Percentiles rank a stretch among this genome's conserved stretches.
These are phyloP conservation scores for Ips nitidus DNA, from an alignment of 1,140 invertebrate genomes.

Conservation along the genomic window DNA sequence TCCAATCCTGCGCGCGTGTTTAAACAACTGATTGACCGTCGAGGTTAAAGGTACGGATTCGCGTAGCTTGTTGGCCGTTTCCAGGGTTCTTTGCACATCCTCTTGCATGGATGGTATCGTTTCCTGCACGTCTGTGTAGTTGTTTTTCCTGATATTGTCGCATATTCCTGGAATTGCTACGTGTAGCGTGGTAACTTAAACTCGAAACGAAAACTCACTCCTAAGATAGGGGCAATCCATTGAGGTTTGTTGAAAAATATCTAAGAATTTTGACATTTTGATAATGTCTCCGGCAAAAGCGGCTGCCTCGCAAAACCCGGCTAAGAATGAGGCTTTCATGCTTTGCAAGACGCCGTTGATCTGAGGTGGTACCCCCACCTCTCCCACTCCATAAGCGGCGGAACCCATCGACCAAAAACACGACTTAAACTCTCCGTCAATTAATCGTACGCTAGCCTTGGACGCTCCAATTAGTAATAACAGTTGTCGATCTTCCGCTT, in stretches of 20 bases:
- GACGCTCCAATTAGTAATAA: conserved; percentile 64
- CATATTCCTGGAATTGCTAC: conserved; percentile 83
- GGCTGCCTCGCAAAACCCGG: conserved; percentile 87
- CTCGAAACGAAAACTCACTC: conserved; percentile 74
- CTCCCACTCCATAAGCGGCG: conserved; percentile 67
- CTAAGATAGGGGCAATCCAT: conserved; percentile 77
- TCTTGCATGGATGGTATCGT: conserved; percentile 91
- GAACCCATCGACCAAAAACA: conserved; percentile 76
- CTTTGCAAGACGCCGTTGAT: conserved; percentile 88
- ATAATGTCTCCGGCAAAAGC: conserved; percentile 75
- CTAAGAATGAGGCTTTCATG: conserved; percentile 65
- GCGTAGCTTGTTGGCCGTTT: conserved; percentile 83
- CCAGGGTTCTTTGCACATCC: conserved; percentile 83
- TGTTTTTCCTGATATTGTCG: conserved; percentile 70
- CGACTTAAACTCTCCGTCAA: not conserved
- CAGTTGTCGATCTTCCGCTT: conserved; percentile 85
- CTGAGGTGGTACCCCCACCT: conserved; percentile 71
- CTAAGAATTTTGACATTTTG: not conserved
- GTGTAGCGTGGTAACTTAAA: conserved; percentile 66
- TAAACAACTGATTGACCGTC: conserved; percentile 92
- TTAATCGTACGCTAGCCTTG: not conserved
- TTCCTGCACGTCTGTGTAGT: conserved; percentile 76
- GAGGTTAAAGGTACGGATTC: conserved; percentile 88
- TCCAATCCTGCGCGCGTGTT: conserved; percentile 89
- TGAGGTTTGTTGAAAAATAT: not conserved